phyloP scores from a whole-genome alignment of 2,113 vertebrate genomes.

The Tauraco erythrolophus region DNA sequence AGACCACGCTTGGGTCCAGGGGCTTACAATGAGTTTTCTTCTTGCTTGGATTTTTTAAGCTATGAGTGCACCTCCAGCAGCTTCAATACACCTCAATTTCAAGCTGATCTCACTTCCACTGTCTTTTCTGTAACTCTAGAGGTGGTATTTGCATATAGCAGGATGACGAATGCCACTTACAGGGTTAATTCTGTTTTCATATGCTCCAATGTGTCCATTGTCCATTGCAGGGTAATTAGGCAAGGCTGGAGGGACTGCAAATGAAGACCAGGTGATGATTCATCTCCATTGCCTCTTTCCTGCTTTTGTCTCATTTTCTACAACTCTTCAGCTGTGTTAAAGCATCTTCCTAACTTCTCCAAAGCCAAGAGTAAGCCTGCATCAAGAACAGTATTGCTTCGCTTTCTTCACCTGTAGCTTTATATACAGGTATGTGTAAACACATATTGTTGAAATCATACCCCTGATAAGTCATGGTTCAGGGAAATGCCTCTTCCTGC shows the following conservation, averaged over 20 bases:
- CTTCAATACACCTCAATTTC: background rate
- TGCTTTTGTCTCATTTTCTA: background rate
- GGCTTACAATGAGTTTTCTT: background rate
- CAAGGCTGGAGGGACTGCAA: background rate
- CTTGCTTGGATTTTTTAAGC: background rate
- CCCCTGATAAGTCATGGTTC: background rate
- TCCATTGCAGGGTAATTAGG: background rate
- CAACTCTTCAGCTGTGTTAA: background rate
- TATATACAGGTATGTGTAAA: background rate
- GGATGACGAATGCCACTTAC: background rate
- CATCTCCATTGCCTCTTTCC: background rate
- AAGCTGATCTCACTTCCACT: background rate
- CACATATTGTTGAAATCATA: accelerated
- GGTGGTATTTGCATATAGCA: background rate
- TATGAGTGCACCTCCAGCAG: background rate
- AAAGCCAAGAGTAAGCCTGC: background rate
- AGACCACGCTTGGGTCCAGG: background rate
- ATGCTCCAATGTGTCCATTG: background rate
- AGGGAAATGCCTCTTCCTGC: background rate
- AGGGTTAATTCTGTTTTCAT: background rate
- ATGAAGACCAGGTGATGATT: background rate
- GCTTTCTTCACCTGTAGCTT: background rate
- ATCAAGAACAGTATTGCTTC: background rate
- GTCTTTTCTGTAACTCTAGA: background rate
- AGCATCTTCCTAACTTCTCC: background rate